Percentiles rank a stretch among this genome's conserved stretches.
Conservation (phyloP, 2,113 vertebrate species). For the Anser cygnoides region DNA sequence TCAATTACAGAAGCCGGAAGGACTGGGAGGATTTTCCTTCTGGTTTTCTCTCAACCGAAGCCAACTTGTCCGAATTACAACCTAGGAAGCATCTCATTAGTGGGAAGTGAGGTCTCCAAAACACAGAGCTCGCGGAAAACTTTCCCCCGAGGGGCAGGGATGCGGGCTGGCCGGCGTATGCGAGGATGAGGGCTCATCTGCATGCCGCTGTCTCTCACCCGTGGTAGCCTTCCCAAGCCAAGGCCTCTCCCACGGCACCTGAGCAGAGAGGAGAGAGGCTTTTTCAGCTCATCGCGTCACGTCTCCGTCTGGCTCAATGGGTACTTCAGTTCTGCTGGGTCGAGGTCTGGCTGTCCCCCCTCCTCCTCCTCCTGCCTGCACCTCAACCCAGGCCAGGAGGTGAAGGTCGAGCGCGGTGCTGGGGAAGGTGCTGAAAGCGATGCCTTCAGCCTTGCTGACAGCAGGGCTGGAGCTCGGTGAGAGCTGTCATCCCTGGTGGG, state of each 20-base stretch:
- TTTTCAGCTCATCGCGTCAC: not conserved
- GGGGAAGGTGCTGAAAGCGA: fast-evolving
- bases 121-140: not conserved
- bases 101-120: slow-evolving; percentile 39
- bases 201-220: not conserved
- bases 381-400: not conserved
- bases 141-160: not conserved
- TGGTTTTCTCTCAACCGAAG: slow-evolving; percentile 31
- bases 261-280: not conserved
- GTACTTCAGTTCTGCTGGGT: not conserved
- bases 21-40: slow-evolving; percentile 40
- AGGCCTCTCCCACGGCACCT: not conserved
- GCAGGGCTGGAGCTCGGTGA: not conserved
- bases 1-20: slow-evolving; percentile 28
- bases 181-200: not conserved
- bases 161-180: fast-evolving
- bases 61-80: slow-evolving; percentile 37
- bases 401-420: not conserved
- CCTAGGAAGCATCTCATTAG: slow-evolving; percentile 52
- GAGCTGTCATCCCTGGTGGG: not conserved
- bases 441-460: not conserved
- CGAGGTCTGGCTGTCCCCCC: not conserved
- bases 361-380: not conserved
- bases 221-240: not conserved
- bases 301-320: not conserved